phyloP scores from a whole-genome alignment of 2,888 invertebrate species.

The Alloscopus bannaensis region DNA sequence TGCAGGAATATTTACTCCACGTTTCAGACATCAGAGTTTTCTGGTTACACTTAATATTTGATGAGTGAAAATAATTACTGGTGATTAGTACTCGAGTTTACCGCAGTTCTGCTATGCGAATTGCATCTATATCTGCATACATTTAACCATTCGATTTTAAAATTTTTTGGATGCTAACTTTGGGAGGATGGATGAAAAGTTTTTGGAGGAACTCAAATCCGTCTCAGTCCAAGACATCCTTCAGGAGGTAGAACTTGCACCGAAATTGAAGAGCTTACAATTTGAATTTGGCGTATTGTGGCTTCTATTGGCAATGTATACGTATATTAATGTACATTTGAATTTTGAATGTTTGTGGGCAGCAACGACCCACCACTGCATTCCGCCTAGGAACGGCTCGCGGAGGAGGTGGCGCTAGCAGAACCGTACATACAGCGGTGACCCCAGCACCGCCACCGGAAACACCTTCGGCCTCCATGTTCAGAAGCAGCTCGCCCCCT shows the following conservation, averaged over 20 bases:
- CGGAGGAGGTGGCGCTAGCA: conserved; percentile 25
- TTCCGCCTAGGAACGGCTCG: conserved; percentile 55
- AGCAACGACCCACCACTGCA: conserved; percentile 59
- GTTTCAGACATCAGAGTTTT: too few species aligned
- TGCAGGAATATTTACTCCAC: too few species aligned
- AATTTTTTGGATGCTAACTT: too few species aligned
- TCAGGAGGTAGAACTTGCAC: conserved; percentile 51
- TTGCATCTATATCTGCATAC: too few species aligned
- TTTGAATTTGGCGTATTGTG: neutral
- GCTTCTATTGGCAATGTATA: neutral
- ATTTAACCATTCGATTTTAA: too few species aligned
- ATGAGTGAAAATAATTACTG: too few species aligned
- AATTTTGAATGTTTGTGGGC: too few species aligned
- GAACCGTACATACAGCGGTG: neutral
- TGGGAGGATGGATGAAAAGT: conserved; percentile 69
- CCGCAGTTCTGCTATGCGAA: too few species aligned
- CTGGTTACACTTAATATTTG: too few species aligned
- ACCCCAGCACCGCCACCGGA: conserved; percentile 20
- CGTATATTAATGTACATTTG: conserved; percentile 8
- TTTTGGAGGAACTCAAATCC: conserved; percentile 62
- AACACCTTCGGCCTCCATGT: conserved; percentile 4
- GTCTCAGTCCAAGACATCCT: conserved; percentile 64
- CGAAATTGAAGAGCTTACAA: neutral
- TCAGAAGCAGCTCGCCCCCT: conserved; percentile 13
- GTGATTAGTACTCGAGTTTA: too few species aligned